Evolutionary conservation across 2,797 vertebrate species (phyloP).

Genomic region (Helarctos malayanus): DNA sequence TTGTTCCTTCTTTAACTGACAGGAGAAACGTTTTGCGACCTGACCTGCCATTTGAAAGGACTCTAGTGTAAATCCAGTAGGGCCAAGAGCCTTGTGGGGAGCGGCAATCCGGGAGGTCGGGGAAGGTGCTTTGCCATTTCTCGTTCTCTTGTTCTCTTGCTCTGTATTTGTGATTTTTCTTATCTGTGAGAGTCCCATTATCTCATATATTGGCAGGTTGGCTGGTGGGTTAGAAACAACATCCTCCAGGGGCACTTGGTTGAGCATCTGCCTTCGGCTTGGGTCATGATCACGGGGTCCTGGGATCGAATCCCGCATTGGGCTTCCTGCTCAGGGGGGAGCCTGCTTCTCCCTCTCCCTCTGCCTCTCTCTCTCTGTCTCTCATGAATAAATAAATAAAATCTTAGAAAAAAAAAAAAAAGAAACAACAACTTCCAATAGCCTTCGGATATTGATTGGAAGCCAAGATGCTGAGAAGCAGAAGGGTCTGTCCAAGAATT

Average conservation of each 20-base stretch:
- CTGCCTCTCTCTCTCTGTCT: too few relatives aligned
- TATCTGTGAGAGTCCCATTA: not conserved
- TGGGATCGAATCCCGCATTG: too few relatives aligned
- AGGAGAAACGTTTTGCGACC: constrained; percentile 55
- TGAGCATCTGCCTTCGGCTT: too few relatives aligned
- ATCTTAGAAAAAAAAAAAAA: too few relatives aligned
- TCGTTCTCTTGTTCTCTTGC: not conserved
- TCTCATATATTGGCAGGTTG: not conserved
- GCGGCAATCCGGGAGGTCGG: not conserved
- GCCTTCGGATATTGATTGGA: not conserved
- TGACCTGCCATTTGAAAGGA: constrained; percentile 4
- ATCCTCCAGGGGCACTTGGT: not conserved
- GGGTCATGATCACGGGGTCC: too few relatives aligned
- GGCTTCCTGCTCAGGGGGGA: too few relatives aligned
- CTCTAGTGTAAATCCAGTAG: not conserved
- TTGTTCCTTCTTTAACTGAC: constrained; percentile 61
- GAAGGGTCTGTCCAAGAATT: not conserved
- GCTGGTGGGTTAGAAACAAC: not conserved
- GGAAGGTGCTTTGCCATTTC: not conserved
- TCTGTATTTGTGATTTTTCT: not conserved
- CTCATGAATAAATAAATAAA: too few relatives aligned
- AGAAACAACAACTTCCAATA: not conserved
- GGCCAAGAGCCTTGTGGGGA: not conserved
- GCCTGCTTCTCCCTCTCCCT: too few relatives aligned
- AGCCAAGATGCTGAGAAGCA: not conserved